Base-by-base conservation (phyloP, 1,140 invertebrate genomes). In the Rhyzopertha dominica region DNA sequence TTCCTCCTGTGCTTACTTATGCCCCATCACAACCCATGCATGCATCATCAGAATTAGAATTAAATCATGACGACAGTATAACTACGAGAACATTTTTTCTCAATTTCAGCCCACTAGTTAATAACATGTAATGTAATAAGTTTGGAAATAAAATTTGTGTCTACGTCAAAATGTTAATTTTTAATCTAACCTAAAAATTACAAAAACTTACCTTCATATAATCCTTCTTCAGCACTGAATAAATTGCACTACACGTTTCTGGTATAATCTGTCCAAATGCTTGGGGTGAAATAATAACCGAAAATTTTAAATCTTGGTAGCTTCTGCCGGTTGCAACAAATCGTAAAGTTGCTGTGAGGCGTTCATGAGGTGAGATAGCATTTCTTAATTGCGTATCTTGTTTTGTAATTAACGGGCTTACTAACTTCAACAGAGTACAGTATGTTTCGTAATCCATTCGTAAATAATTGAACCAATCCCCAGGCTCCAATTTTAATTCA, bases 401-500 rank as follows among this genome's bases (percentile, higher is more conserved):
- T 29, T 17, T 46, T 20, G 22, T 12, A 28, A 41, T 46, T 8
- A 39, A 25, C 0, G 48, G 35, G 12, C 28, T 31, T 20, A 50
- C 36, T 23, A 50, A 46, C 14, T 38, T 23, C 14, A 50, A 37
- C 9, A 45, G 23, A 20, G 5, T 26, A 14, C 45, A 14, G 30
- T 49, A 49, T 5, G 9, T 49, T 9, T 37, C 43, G 37, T 49
- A 14, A 31, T 49, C 35, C 24, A 46, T 49, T 39, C 24, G 36
- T n/a, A 46, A 24, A 35, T 54, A 57, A 36, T 54, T 53, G 26
- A 32, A 22, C 32, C 42, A 53, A 53, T 55, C 49, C 32, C 47
- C 23, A 24, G 46, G 49, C 17, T 40, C 43, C 13, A 55, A 44
- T 42, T 51, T 46, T 31, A 55, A 55, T 22, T 57, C 43, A 39